Base-by-base conservation (phyloP, 2,888 invertebrate genomes). In the Dicyrtomina minuta region DNA sequence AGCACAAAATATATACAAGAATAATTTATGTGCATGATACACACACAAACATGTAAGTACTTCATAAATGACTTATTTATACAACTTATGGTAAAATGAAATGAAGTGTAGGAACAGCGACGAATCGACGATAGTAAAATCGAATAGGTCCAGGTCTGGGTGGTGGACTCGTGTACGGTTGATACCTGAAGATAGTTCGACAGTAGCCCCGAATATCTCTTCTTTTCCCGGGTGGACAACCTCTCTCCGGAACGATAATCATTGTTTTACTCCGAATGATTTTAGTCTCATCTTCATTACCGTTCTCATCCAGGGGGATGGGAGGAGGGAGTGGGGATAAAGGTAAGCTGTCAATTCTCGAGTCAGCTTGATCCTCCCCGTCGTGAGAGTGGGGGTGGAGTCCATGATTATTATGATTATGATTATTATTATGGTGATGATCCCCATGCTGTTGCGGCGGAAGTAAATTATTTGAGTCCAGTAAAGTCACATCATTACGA, bases 101-200 rank as follows among this genome's bases (percentile, higher is more conserved):
- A 41, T 77, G 77, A 33, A 77, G 72, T 2, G 77, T 74, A 17
- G 77, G 77, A 15, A 77, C 75, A 12, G 77, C 72, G 15, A 77
- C 77, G 61, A 74, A 76, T 43, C 77, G 58, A 20, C 75, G 72
- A 51, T 77, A 77, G 59, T 76, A 77, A 43, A 74, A 77, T 41
- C 77, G 51, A 26, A 72, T 66, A 1, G 77, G 77, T 44, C 76
- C 65, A 0, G 67, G 58, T 33, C 70, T 61, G 8, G 60, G 61
- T 17, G 66, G 68, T 3, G 70, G 74, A 43, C 75, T 46, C 70
- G 74, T 58, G 70, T 75, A 61, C 61, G 74, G 20, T 72, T 74
- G 46, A 71, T 64, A 44, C 51, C 73, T 72, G 2, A 76, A 73
- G 33, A 77, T 66, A 39, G 75, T 69, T 53, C 77, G 26, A 65